Percentiles rank a stretch among this genome's conserved stretches.
Evolutionary conservation across 2,113 vertebrate genomes (phyloP).

Genomic region (Gadus chalcogrammus): DNA sequence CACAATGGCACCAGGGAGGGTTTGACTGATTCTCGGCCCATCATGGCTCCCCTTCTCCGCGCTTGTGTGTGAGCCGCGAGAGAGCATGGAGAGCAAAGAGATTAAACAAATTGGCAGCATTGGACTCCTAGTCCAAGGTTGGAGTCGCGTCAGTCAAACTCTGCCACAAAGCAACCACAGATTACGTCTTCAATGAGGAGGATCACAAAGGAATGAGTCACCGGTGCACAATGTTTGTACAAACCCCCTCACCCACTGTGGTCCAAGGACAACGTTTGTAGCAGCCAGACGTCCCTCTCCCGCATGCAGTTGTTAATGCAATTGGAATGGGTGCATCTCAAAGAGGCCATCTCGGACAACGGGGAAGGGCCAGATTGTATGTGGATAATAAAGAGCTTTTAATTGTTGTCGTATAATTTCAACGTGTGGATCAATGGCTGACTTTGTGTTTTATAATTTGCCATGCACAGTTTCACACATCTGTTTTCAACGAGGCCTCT

Average conservation of each 20-base stretch:
- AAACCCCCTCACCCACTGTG: constrained; percentile 5
- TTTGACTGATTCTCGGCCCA: constrained; percentile 53
- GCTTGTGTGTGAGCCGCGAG: neutral
- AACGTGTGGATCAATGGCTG: no score
- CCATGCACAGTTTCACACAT: neutral
- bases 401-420: no score
- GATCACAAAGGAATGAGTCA: constrained; percentile 43
- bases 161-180: constrained; percentile 21
- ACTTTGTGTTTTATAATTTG: no score
- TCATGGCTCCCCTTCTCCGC: neutral
- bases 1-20: constrained; percentile 24
- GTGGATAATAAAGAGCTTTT: no score
- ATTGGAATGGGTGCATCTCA: constrained; percentile 16
- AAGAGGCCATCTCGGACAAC: neutral
- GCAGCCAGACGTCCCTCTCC: constrained; percentile 24
- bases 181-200: neutral
- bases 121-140: neutral
- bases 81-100: no score
- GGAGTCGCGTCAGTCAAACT: constrained; percentile 58
- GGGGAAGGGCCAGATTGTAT: no score
- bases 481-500: neutral
- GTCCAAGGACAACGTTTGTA: neutral
- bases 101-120: neutral
- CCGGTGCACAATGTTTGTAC: constrained; percentile 22
- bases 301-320: constrained; percentile 50